A percentile compares a stretch with the other conserved stretches of the same genome.
These are phyloP conservation scores for Terrapene triunguis DNA, from an alignment of 2,113 vertebrate genomes.

Conservation along the genomic window DNA sequence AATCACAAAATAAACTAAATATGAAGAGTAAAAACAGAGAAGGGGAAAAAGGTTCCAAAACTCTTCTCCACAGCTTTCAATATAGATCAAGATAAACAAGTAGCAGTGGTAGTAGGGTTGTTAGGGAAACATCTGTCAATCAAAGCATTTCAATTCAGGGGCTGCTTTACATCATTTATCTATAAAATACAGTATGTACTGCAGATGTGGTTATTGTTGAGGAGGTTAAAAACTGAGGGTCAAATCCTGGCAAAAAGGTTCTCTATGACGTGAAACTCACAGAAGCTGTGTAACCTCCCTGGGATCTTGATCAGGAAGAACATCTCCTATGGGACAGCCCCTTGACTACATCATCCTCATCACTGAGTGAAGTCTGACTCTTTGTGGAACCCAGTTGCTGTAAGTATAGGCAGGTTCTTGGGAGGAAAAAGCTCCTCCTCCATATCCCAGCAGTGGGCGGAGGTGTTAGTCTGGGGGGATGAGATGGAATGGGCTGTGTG, in stretches of 20 bases:
- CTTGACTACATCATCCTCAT: background rate
- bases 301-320: background rate
- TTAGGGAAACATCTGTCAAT: background rate
- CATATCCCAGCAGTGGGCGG: accelerated
- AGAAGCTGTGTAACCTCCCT: background rate
- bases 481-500: background rate
- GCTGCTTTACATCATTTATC: background rate
- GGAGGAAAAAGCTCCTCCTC: background rate
- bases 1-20: background rate
- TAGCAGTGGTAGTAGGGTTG: background rate
- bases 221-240: background rate
- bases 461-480: background rate
- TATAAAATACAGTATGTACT: background rate
- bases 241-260: background rate
- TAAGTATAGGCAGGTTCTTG: accelerated
- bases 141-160: background rate
- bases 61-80: background rate
- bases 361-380: background rate
- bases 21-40: background rate
- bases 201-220: background rate
- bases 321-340: background rate
- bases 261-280: background rate
- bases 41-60: background rate
- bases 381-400: background rate
- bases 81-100: background rate